Percentiles rank a stretch among this genome's conserved stretches.
Evolutionary conservation across 2,888 invertebrate genomes (phyloP).

Genomic region (Drosophila aldrichi): DNA sequence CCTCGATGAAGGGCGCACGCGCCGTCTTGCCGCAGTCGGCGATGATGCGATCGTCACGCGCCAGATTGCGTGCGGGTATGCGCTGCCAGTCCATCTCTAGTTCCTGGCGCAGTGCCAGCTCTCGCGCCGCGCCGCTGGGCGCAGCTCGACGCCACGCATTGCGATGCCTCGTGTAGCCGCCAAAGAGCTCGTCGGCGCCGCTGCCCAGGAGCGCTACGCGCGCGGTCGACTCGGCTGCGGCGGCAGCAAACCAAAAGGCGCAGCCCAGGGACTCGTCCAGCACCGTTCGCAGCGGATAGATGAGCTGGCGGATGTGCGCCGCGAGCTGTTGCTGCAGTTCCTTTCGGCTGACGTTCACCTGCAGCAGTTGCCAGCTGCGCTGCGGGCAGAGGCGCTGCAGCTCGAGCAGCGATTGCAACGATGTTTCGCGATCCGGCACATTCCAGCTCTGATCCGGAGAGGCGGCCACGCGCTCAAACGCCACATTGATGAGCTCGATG

Average conservation of each 20-base stretch:
- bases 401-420: slow-evolving; percentile 89
- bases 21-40: slow-evolving; percentile 94
- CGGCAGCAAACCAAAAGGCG: slow-evolving; percentile 98
- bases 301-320: slow-evolving; percentile 89
- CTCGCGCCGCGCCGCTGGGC: slow-evolving; percentile 82
- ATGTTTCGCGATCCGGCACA: slow-evolving; percentile 94
- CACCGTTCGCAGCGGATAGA: slow-evolving; percentile 94
- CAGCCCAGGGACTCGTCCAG: slow-evolving; percentile 98
- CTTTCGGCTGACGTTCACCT: slow-evolving; percentile 90
- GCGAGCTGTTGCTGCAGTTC: slow-evolving; percentile 88
- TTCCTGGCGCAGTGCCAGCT: slow-evolving; percentile 88
- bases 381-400: slow-evolving; percentile 88
- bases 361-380: slow-evolving; percentile 92
- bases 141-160: slow-evolving; percentile 88
- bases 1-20: slow-evolving; percentile 92
- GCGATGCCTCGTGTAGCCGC: slow-evolving; percentile 96
- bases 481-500: slow-evolving; percentile 97
- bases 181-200: slow-evolving; percentile 98
- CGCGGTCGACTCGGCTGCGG: slow-evolving; percentile 48
- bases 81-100: slow-evolving; percentile 92
- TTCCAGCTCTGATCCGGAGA: slow-evolving; percentile 75
- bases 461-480: slow-evolving; percentile 87
- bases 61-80: slow-evolving; percentile 95
- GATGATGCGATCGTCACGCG: slow-evolving; percentile 96
- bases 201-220: slow-evolving; percentile 90